Percentiles rank a stretch among this genome's conserved stretches.
Conservation (phyloP, 2,797 vertebrate genomes). For the Florisuga fusca region DNA sequence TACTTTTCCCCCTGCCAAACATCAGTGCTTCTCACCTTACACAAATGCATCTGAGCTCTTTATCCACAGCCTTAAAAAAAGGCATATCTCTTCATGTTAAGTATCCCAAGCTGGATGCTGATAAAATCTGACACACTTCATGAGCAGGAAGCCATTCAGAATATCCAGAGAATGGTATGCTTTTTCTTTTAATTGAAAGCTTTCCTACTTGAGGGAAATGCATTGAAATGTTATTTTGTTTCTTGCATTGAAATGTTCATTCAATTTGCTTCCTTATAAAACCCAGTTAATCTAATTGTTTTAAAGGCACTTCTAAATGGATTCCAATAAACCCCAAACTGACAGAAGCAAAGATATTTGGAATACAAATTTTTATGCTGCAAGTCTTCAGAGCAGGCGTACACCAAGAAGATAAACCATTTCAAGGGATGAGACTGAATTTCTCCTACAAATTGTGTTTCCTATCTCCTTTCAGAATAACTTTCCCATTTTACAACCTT, state of each 20-base stretch:
- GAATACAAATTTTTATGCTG: background rate
- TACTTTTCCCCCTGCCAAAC: background rate
- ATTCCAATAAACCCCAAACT: background rate
- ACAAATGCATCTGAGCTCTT: background rate
- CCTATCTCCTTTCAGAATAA: background rate
- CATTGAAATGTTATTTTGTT: background rate
- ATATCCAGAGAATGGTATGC: background rate
- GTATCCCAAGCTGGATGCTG: background rate
- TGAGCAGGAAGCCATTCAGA: background rate
- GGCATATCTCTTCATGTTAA: background rate
- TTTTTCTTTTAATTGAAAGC: background rate
- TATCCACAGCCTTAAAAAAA: background rate
- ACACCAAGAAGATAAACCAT: background rate
- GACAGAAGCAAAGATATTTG: background rate
- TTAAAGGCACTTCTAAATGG: background rate
- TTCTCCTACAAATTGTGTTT: background rate
- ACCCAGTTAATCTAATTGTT: background rate
- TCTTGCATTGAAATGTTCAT: background rate
- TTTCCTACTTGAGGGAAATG: background rate
- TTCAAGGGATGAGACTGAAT: background rate
- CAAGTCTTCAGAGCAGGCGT: background rate
- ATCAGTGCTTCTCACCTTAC: background rate
- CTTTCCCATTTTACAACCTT: background rate
- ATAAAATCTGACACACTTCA: background rate
- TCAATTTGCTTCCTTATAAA: background rate